Base-by-base conservation (phyloP, 2,113 vertebrate species). In the Thymallus thymallus region DNA sequence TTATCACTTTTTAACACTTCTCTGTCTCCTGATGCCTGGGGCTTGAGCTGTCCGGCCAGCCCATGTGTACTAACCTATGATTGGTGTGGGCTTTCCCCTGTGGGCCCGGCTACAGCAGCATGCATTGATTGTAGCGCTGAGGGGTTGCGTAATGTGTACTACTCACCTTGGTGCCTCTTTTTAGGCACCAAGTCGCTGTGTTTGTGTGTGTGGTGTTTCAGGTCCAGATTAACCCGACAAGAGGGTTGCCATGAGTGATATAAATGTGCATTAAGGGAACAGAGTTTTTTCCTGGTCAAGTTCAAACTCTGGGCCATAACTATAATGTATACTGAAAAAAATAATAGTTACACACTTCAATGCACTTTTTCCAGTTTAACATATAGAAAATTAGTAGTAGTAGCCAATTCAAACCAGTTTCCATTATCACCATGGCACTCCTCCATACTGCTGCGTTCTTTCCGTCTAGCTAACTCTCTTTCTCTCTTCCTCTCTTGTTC, bases 221-320 rank as follows among this genome's bases (percentile, higher is more conserved):
- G 67, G 75, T 76, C 64, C 30, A 55, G 56, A 76, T 73, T 73
- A 76, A 76, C 61, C 55, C 66, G 77, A 75, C 41, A 20, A 20
- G 26, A 73, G 65, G 77, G 29, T 71, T 71, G 81, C 61, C 68
- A 29, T 69, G 56, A 46, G 51, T 62, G 64, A 63, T 16, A 22
- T 6, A 3, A 18, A 12, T 6, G 0, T 22, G 7, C 5, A 60
- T 60, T 22, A 22, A 60, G 56, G 20, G n/a, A 9, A 10, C 6
- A 60, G n/a, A 7, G n/a, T 51, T 51, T 51, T 18, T 4, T 7
- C 35, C 35, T 41, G 35, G 35, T 41, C 35, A 12, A 41, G 35
- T 41, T 41, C 9, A 41, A 41, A 41, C 35, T 41, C 35, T 12
- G 35, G 35, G 35, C 9, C 9, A 0, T 41, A 41, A 41, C 2